Evolutionary conservation across 2,888 invertebrate genomes (phyloP).

Genomic region (Mesorhabditis spiculigera): DNA sequence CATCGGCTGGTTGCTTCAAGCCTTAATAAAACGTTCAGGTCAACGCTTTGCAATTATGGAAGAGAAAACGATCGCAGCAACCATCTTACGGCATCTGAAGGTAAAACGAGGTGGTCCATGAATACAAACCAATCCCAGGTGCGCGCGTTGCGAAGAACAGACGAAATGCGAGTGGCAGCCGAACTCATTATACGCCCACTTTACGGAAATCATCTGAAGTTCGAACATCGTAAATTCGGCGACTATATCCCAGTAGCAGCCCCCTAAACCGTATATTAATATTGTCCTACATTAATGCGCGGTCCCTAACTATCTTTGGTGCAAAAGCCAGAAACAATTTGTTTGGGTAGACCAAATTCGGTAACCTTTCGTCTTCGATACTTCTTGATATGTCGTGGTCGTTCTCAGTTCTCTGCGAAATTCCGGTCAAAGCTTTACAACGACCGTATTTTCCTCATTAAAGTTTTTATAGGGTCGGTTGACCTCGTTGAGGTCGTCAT

Average conservation of each 20-base stretch:
- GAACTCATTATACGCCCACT: conserved; percentile 57
- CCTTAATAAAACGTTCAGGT: conserved; percentile 27
- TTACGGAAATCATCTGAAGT: conserved; percentile 47
- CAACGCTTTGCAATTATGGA: conserved; percentile 58
- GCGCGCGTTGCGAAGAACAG: conserved; percentile 46
- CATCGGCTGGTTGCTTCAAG: not conserved
- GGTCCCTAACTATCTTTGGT: too few species aligned
- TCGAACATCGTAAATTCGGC: conserved; percentile 26
- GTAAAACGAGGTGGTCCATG: conserved; percentile 14
- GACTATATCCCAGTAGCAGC: conserved; percentile 21
- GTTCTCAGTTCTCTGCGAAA: too few species aligned
- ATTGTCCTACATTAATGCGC: not conserved
- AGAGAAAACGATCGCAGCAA: conserved; percentile 53
- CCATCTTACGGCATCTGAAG: conserved; percentile 43
- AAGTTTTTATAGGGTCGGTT: too few species aligned
- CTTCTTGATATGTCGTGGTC: too few species aligned
- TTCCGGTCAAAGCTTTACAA: too few species aligned
- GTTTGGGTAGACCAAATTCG: too few species aligned
- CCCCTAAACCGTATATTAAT: not conserved
- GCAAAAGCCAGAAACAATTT: too few species aligned
- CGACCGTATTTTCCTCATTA: too few species aligned
- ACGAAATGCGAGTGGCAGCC: conserved; percentile 55
- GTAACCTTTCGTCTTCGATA: too few species aligned
- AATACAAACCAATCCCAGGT: conserved; percentile 15
- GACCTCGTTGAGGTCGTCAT: too few species aligned